Evolutionary conservation across 2,888 invertebrate genomes (phyloP).

Genomic region (Drosophila suboccidentalis): DNA sequence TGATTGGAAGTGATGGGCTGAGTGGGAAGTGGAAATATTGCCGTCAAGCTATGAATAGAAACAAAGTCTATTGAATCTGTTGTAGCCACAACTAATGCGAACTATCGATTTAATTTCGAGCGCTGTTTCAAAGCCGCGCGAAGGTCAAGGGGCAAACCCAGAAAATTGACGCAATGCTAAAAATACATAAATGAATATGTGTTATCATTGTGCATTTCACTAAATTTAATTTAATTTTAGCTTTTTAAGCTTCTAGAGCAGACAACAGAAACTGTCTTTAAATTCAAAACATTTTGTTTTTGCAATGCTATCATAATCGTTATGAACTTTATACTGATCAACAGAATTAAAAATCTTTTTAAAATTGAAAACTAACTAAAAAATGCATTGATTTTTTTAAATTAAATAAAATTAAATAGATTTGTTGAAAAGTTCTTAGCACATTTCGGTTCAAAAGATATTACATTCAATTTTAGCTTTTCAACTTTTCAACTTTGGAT

Average conservation of each 20-base stretch:
- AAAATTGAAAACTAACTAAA: no score
- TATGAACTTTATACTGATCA: background rate
- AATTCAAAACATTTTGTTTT: background rate
- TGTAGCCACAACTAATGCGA: slow-evolving; percentile 57
- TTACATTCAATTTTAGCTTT: no score
- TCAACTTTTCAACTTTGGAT: no score
- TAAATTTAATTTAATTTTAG: background rate
- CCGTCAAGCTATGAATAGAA: slow-evolving; percentile 57
- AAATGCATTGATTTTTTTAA: no score
- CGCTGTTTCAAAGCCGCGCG: slow-evolving; percentile 15
- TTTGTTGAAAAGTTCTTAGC: no score
- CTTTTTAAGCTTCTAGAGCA: background rate
- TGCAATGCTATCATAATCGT: no score
- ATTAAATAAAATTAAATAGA: no score
- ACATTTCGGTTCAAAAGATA: no score
- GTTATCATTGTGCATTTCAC: background rate
- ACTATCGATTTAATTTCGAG: slow-evolving; percentile 66
- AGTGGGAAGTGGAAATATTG: background rate
- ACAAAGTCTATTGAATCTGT: slow-evolving; percentile 42
- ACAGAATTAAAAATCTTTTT: no score
- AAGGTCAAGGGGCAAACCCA: slow-evolving; percentile 64
- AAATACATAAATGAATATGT: slow-evolving; percentile 4
- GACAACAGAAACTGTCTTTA: background rate
- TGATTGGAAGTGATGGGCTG: background rate
- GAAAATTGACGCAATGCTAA: slow-evolving; percentile 38